Percentiles rank a stretch among this genome's conserved stretches.
Evolutionary conservation across 2,113 vertebrate genomes (phyloP).

Genomic region (Rhodinocichla rosea): DNA sequence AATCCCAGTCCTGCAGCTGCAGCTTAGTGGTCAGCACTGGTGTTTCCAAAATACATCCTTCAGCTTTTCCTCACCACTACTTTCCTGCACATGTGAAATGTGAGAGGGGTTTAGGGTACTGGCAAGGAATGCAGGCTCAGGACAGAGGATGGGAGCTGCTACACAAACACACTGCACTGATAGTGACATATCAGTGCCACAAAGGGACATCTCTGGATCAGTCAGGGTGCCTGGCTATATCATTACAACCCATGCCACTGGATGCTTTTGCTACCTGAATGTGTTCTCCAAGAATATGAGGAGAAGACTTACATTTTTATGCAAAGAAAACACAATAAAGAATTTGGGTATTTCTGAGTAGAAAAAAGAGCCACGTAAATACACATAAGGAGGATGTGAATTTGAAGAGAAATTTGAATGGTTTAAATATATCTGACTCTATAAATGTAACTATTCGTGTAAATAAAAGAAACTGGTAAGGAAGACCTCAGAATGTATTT

Average conservation of each 20-base stretch:
- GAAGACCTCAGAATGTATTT: not conserved
- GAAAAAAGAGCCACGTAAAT: fast-evolving
- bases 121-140: not conserved
- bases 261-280: not conserved
- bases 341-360: not conserved
- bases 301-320: not conserved
- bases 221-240: not conserved
- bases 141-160: not conserved
- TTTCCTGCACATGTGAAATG: fast-evolving
- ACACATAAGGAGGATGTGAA: not conserved
- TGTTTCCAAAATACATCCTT: not conserved
- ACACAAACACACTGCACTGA: not conserved
- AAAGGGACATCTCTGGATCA: not conserved
- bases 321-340: not conserved
- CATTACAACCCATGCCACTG: not conserved
- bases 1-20: not conserved
- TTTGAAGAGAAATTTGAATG: not conserved
- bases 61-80: not conserved
- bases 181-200: not conserved
- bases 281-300: not conserved
- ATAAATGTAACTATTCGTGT: not conserved
- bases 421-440: not conserved
- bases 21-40: not conserved
- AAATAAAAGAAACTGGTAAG: not conserved
- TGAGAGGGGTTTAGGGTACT: fast-evolving